Conservation (phyloP, 2,888 invertebrate genomes). For the Spialia ferax region DNA sequence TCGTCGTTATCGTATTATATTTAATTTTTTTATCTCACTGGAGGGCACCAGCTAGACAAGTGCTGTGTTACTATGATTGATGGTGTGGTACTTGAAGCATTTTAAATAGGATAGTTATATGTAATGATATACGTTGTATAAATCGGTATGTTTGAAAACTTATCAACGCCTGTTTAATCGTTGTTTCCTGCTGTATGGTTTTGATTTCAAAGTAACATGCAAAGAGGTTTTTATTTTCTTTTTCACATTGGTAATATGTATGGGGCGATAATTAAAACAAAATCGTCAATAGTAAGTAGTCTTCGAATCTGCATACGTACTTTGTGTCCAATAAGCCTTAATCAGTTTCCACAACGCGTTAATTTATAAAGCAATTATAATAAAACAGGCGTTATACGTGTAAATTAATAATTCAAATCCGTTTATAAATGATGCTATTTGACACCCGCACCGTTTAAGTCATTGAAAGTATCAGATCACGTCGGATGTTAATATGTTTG, state of each 20-base stretch:
- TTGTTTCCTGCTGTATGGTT: no score
- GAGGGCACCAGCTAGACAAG: background rate
- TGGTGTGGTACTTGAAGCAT: background rate
- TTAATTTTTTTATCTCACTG: background rate
- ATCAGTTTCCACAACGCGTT: background rate
- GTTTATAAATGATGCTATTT: slow-evolving; percentile 28
- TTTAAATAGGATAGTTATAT: background rate
- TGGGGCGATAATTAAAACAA: no score
- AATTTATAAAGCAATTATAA: slow-evolving; percentile 6
- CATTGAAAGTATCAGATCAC: slow-evolving; percentile 35
- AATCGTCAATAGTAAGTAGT: background rate
- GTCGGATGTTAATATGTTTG: slow-evolving; percentile 31
- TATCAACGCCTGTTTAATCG: no score
- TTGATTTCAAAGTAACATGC: no score
- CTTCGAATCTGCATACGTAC: background rate
- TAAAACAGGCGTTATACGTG: slow-evolving; percentile 12
- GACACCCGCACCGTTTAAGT: slow-evolving; percentile 27
- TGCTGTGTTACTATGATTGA: background rate
- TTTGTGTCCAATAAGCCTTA: background rate
- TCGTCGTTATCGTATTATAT: background rate
- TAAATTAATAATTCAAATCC: slow-evolving; percentile 26
- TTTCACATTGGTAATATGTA: no score
- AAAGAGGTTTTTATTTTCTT: no score
- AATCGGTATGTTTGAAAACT: no score
- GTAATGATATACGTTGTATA: background rate